Evolutionary conservation across 2,113 vertebrate species (phyloP).

Genomic region (Hiodon alosoides): DNA sequence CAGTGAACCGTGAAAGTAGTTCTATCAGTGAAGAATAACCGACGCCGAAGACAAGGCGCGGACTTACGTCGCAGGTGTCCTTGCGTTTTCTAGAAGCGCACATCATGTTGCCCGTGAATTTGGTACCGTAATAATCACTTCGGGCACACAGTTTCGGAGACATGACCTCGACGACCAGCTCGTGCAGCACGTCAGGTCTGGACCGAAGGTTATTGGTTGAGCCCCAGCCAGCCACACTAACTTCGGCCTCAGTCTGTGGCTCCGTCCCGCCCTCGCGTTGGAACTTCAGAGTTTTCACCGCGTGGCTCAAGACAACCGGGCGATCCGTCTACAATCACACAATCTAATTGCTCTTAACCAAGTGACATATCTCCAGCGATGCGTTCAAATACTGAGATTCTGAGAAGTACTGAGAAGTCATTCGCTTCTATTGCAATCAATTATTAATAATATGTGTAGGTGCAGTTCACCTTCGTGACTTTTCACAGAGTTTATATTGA

Average conservation of each 20-base stretch:
- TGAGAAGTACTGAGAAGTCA: no score
- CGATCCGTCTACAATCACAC: slow-evolving; percentile 50
- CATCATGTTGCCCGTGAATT: slow-evolving; percentile 64
- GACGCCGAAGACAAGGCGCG: background rate
- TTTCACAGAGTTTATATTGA: no score
- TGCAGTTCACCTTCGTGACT: no score
- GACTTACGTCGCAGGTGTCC: slow-evolving; percentile 64
- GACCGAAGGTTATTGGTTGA: slow-evolving; percentile 48
- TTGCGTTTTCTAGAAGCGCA: slow-evolving; percentile 44
- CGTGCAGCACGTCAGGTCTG: slow-evolving; percentile 55
- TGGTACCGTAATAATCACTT: slow-evolving; percentile 51
- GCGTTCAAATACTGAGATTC: no score
- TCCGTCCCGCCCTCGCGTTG: slow-evolving; percentile 39
- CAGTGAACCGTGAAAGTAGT: no score
- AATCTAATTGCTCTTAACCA: background rate
- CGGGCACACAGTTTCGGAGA: slow-evolving; percentile 28
- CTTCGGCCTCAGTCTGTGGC: slow-evolving; percentile 23
- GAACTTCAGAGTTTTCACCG: slow-evolving; percentile 41
- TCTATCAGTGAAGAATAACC: background rate
- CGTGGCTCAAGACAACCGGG: slow-evolving; percentile 34
- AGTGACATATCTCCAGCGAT: background rate
- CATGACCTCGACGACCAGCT: slow-evolving; percentile 48
- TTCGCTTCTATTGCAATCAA: no score
- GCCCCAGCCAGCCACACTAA: slow-evolving; percentile 63
- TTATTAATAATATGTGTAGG: no score